Base-by-base conservation (phyloP, 1,140 invertebrate species). In the Leptinotarsa texana region DNA sequence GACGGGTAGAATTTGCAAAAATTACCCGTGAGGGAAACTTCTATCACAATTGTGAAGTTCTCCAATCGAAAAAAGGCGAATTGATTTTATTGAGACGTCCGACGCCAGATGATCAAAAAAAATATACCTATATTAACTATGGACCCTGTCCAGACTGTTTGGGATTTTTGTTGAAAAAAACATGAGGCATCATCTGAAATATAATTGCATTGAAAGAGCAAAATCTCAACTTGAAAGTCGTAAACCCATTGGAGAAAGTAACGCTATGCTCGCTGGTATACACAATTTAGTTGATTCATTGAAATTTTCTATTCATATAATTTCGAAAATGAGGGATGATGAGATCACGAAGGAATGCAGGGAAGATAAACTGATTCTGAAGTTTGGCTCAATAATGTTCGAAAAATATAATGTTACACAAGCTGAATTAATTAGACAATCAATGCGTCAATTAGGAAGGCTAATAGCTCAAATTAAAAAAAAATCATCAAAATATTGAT, bases 391-490 rank as follows among this genome's bases (percentile, higher is more conserved):
- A 15, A 67, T 68, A 13, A 11, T 67, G 3, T 74, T n/a, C 66
- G 72, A 74, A 74, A 74, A 74, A 33, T 74, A 74, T 67, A 42
- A 24, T 17, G 6, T 15, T 6, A 71, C 74, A 1, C 74, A 75
- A 57, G 17, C 22, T 13, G 67, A 70, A 63, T 68, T 75, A 33
- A 75, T 75, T 47, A 42, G 57, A 13, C 73, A 74, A 62, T 22
- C 66, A 49, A 74, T 74, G 74, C 11, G 74, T 27, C 74, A 74
- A 71, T 24, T 74, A 3, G 74, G 13, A 42, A 69, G 74, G 21
- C 18, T 74, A n/a, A 70, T 13, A 1, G 4, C 0, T 17, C 24
- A 70, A 51, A 17, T 75, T 21, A 2, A 71, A 75, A n/a, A 17
- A 57, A 57, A 57, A 22, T 22, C 6, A 69, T 11, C 3, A 17